Conservation (phyloP, 2,888 invertebrate species). For the Fragum whitleyi region DNA sequence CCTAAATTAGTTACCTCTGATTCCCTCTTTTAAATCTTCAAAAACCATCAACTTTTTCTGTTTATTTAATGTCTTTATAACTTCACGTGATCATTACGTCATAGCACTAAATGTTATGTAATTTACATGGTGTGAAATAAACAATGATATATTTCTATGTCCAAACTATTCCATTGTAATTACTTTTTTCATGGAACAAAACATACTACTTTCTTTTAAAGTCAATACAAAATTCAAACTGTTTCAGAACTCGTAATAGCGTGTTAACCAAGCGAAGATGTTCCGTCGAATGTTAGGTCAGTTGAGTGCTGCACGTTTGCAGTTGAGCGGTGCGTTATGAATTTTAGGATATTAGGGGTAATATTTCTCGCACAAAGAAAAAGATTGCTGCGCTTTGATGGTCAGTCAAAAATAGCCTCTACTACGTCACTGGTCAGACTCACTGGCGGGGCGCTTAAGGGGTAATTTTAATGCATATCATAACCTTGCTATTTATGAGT, state of each 20-base stretch:
- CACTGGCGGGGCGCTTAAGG: slow-evolving; percentile 34
- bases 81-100: background rate
- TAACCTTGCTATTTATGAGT: background rate
- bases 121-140: background rate
- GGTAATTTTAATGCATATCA: slow-evolving; percentile 26
- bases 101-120: background rate
- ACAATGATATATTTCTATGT: background rate
- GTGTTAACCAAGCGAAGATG: background rate
- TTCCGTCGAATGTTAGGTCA: slow-evolving; percentile 11
- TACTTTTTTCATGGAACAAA: background rate
- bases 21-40: background rate
- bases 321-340: slow-evolving; percentile 59
- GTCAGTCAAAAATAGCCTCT: slow-evolving; percentile 61
- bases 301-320: slow-evolving; percentile 23
- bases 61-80: background rate
- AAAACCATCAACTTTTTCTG: background rate
- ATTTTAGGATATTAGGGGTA: slow-evolving; percentile 65
- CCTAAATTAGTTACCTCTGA: background rate
- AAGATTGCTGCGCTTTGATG: slow-evolving; percentile 54
- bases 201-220: background rate
- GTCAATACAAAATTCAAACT: background rate
- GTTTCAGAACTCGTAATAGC: background rate
- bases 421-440: slow-evolving; percentile 62
- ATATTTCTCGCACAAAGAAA: slow-evolving; percentile 65
- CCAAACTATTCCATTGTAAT: background rate